Evolutionary conservation across 2,797 vertebrate species (phyloP), one percentile per base, ranked within the genome.

Genomic region (Chelon auratus): DNA sequence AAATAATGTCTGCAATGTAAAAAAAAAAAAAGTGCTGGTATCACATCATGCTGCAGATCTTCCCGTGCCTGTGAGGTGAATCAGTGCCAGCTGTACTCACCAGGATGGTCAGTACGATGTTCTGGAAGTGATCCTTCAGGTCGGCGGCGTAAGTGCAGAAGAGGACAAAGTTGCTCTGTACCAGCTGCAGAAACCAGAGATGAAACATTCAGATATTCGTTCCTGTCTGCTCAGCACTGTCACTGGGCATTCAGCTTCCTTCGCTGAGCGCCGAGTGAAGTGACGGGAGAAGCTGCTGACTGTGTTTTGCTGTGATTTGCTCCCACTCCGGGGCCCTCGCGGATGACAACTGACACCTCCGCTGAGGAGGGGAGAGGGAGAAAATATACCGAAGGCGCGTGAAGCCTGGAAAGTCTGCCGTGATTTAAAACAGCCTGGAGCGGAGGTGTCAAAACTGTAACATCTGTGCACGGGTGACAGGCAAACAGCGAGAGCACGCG

Each of bases 121-220:
- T 94, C 90, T 99, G 97, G 92, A 97, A 96, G 69, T 99, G 97
- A 56, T 95, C 94, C 42, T 92, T 95, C 62, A 99, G 94, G 84
- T 90, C 92, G 3, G 95, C 94, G 1, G 97, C 97, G 0, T 99
- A 96, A 4, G 95, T 97, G 86, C 97, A 99, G 94, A 98, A 99
- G 51, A 99, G 95, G 87, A 99, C 97, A 60, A 99, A 97, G 91
- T 98, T 99, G 90, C 94, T 96, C 92, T 98, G 97, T 40, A 97
- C 95, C 90, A 99, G 91, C 98, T 99, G 94, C 71, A 68, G 65
- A 81, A 87, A 91, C 43, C 58, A 87, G 74, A 86, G 65, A 88
- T 58, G 50, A 78, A 63, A 81, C 62, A 57, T 71, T 90, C 60
- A 89, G 66, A 87, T 30, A 71, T 33, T 47, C 72, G 0, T 36